Evolutionary conservation across 1,140 invertebrate genomes (phyloP).

Genomic region (Drosophila aff.): DNA sequence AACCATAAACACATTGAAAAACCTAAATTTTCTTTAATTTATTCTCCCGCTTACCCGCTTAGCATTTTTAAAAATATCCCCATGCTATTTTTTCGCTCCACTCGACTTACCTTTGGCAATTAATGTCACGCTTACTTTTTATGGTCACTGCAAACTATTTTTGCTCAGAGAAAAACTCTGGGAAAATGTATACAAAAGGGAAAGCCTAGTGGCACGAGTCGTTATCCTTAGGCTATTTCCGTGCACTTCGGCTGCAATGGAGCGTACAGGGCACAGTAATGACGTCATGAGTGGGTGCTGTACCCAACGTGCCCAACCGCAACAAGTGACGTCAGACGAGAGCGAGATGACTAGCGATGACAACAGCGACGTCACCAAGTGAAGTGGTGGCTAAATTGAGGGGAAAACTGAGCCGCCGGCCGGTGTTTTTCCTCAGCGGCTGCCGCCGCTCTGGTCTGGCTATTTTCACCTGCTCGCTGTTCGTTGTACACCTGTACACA

Average conservation of each 20-base stretch:
- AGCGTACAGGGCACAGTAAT: constrained; percentile 23
- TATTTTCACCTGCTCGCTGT: constrained; percentile 29
- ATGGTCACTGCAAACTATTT: constrained; percentile 47
- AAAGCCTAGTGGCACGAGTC: constrained; percentile 20
- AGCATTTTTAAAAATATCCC: constrained; percentile 22
- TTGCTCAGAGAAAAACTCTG: constrained; percentile 1
- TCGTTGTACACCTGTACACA: constrained; percentile 5
- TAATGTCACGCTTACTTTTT: constrained; percentile 45
- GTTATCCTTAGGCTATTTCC: constrained; percentile 70
- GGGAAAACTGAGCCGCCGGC: constrained; percentile 48
- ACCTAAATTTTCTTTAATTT: constrained; percentile 1
- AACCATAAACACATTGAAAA: neutral
- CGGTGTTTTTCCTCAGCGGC: constrained; percentile 46
- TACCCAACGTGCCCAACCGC: neutral
- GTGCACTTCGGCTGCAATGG: constrained; percentile 48
- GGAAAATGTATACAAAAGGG: neutral
- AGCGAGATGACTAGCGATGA: constrained; percentile 25
- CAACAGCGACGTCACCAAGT: constrained; percentile 59
- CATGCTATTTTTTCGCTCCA: constrained; percentile 16
- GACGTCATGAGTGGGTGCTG: constrained; percentile 55
- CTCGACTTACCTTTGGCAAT: constrained; percentile 22
- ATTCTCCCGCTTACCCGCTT: constrained; percentile 1
- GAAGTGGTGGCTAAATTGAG: constrained; percentile 16
- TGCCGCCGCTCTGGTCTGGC: constrained; percentile 12
- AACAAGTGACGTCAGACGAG: constrained; percentile 54